Evolutionary conservation across 2,888 invertebrate genomes (phyloP).

Genomic region (Epirrhoe alternata): DNA sequence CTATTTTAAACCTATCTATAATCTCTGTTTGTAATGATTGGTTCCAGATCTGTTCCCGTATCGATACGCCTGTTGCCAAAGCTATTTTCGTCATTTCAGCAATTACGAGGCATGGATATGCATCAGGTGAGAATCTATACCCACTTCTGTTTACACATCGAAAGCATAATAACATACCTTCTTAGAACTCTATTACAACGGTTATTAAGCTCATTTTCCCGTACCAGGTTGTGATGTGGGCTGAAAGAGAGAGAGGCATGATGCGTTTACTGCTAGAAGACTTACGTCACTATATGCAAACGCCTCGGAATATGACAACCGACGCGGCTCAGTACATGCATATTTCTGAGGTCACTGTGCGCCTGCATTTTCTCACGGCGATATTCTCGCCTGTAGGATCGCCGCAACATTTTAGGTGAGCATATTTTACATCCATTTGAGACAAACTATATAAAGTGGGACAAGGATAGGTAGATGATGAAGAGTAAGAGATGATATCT

Average conservation of each 20-base stretch:
- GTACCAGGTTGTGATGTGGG: constrained; percentile 92
- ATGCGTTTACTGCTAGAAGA: constrained; percentile 96
- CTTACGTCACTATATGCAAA: constrained; percentile 87
- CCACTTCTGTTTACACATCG: not conserved
- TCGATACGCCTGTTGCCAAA: constrained; percentile 95
- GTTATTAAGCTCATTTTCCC: constrained; percentile 11
- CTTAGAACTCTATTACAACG: not conserved
- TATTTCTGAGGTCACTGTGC: constrained; percentile 95
- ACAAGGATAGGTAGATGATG: too few relatives aligned
- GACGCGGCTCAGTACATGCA: constrained; percentile 84
- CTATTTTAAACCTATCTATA: too few relatives aligned
- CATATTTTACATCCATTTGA: too few relatives aligned
- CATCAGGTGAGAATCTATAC: constrained; percentile 85
- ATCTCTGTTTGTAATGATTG: not conserved
- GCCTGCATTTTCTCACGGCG: constrained; percentile 95
- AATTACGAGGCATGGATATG: constrained; percentile 93
- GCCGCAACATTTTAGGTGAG: constrained; percentile 92
- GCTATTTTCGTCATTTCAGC: constrained; percentile 95
- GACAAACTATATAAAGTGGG: too few relatives aligned
- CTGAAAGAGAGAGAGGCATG: constrained; percentile 96
- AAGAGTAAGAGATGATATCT: too few relatives aligned
- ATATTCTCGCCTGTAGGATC: constrained; percentile 96
- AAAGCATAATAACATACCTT: not conserved
- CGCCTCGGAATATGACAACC: constrained; percentile 48
- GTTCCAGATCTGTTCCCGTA: constrained; percentile 92